phyloP scores from a whole-genome alignment of 1,140 invertebrate species.

The Drosophila repletoides region DNA sequence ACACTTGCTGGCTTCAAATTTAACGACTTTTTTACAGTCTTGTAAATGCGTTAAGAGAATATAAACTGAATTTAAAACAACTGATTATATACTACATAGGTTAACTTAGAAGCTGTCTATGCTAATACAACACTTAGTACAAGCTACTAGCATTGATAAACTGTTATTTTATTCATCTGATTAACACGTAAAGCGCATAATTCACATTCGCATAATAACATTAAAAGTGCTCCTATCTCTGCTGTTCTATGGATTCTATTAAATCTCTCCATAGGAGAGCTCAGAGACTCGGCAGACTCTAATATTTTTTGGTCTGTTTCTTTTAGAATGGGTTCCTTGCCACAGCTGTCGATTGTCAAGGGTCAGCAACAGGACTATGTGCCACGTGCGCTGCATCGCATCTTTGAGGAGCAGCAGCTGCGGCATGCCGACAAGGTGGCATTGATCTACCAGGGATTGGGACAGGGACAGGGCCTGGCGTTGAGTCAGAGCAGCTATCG shows the following conservation, averaged over 20 bases:
- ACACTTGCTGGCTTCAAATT: not conserved
- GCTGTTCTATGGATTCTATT: too few species aligned
- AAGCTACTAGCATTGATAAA: too few species aligned
- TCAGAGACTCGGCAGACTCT: not conserved
- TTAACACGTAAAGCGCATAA: too few species aligned
- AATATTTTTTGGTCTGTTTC: not conserved
- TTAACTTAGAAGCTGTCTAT: too few species aligned
- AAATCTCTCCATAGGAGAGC: not conserved
- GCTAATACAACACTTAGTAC: too few species aligned
- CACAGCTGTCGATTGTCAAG: conserved; percentile 85
- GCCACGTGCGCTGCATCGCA: conserved; percentile 83
- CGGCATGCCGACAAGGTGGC: conserved; percentile 83
- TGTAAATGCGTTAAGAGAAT: too few species aligned
- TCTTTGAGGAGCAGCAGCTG: conserved; percentile 83
- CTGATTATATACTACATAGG: too few species aligned
- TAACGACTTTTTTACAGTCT: not conserved
- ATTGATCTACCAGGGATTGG: conserved; percentile 83
- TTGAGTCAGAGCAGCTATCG: conserved; percentile 83
- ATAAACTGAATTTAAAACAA: too few species aligned
- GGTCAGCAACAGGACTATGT: conserved; percentile 83
- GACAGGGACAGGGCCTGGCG: conserved; percentile 77
- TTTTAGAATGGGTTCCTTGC: conserved; percentile 85
- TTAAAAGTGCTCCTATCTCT: too few species aligned
- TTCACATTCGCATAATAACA: too few species aligned
- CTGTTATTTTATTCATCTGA: too few species aligned